Evolutionary conservation across 2,113 vertebrate genomes (phyloP).

Genomic region (Strigops habroptila): DNA sequence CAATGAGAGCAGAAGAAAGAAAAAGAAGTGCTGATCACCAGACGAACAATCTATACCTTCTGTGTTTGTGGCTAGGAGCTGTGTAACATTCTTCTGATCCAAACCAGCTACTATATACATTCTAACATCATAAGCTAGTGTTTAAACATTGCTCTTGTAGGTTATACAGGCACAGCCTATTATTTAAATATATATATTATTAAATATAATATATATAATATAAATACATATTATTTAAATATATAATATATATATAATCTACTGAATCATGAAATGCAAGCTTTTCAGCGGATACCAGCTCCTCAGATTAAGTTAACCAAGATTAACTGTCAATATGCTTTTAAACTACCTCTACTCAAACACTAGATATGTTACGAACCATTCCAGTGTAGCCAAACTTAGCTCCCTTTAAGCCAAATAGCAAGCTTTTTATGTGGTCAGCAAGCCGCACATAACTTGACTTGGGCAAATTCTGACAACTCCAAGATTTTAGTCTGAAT

Average conservation of each 20-base stretch:
- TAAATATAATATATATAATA: too few species aligned
- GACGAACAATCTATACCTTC: not conserved
- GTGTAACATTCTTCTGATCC: not conserved
- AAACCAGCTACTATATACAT: rapidly evolving
- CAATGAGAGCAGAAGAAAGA: not conserved
- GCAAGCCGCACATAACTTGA: not conserved
- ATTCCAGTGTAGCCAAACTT: not conserved
- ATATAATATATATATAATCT: not conserved
- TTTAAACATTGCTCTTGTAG: not conserved
- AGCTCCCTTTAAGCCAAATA: not conserved
- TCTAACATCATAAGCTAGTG: not conserved
- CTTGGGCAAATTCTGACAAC: not conserved
- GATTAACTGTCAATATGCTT: not conserved
- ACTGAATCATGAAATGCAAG: not conserved
- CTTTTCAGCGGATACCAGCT: not conserved
- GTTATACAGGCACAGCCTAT: not conserved
- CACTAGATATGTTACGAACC: not conserved
- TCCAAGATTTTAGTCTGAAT: not conserved
- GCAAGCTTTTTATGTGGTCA: not conserved
- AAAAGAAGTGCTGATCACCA: not conserved
- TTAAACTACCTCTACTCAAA: not conserved
- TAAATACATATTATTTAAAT: too few species aligned
- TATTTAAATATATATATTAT: not conserved
- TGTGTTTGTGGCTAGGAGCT: not conserved
- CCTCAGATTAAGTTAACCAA: not conserved